phyloP scores from a whole-genome alignment of 1,140 invertebrate species.

The Dendroctonus valens region DNA sequence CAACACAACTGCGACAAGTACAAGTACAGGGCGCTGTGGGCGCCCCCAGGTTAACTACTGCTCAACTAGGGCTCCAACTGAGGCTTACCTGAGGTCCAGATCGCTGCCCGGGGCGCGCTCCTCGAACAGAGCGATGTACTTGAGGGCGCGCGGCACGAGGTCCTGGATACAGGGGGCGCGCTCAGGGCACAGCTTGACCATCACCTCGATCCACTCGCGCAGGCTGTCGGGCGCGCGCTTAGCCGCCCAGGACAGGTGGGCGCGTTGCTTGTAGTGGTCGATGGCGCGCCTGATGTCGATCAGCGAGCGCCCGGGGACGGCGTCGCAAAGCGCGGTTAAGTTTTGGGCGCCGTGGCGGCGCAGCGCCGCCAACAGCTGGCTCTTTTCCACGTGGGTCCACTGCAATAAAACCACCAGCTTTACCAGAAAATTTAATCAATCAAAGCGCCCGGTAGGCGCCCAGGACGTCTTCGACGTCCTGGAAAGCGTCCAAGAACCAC shows the following conservation, averaged over 20 bases:
- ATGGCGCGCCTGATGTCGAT: slow-evolving; percentile 36
- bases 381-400: slow-evolving; percentile 37
- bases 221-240: slow-evolving; percentile 24
- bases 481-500: slow-evolving; percentile 54
- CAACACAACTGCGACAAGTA: no score
- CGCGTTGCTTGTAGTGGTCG: slow-evolving; percentile 34
- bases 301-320: slow-evolving; percentile 35
- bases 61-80: no score
- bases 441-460: neutral
- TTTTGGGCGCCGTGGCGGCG: slow-evolving; percentile 32
- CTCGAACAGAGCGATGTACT: slow-evolving; percentile 43
- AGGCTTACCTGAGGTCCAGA: slow-evolving; percentile 36
- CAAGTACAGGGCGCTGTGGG: no score
- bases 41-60: no score
- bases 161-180: slow-evolving; percentile 17
- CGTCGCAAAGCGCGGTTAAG: slow-evolving; percentile 26
- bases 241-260: slow-evolving; percentile 13
- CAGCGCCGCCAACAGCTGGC: slow-evolving; percentile 32
- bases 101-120: slow-evolving; percentile 20
- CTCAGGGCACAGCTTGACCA: slow-evolving; percentile 22
- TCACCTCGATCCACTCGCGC: slow-evolving; percentile 37
- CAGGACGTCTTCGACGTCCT: slow-evolving; percentile 53
- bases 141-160: slow-evolving; percentile 36
- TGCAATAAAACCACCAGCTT: neutral
- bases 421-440: slow-evolving; percentile 11